phyloP scores from a whole-genome alignment of 2,113 vertebrate species.

The Oxyura jamaicensis region DNA sequence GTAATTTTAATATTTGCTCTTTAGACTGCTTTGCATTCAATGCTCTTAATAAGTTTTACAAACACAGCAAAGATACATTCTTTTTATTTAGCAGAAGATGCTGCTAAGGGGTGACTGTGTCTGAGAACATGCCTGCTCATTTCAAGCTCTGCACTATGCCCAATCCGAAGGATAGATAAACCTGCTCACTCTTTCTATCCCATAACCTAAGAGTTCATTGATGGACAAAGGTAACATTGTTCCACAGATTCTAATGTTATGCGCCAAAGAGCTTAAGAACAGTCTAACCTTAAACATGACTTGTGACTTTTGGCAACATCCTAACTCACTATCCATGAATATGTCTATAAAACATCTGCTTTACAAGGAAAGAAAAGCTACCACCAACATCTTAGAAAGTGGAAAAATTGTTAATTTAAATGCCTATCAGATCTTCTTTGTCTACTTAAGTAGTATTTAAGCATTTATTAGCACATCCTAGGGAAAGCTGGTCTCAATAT shows the following conservation, averaged over 20 bases:
- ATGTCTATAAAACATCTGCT: neutral
- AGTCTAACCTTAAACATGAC: neutral
- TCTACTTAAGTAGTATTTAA: neutral
- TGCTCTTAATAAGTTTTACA: neutral
- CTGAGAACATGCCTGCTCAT: neutral
- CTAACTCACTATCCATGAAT: neutral
- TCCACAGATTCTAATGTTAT: accelerated
- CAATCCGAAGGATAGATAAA: neutral
- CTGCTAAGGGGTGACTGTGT: accelerated
- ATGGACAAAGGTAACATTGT: neutral
- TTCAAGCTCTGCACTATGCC: neutral
- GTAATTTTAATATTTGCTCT: neutral
- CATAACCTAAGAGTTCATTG: too few relatives aligned
- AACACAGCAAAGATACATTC: neutral
- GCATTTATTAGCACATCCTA: neutral
- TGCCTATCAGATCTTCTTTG: neutral
- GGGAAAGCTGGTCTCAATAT: neutral
- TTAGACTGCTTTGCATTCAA: neutral
- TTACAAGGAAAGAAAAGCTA: neutral
- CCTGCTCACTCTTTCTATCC: neutral
- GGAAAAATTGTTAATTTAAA: neutral
- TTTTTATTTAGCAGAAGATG: neutral
- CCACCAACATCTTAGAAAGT: neutral
- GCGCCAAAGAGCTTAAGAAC: neutral
- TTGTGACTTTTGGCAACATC: neutral